These are phyloP conservation scores for Heliconius nattereri DNA, from an alignment of 1,140 invertebrate species.

Conservation along the genomic window DNA sequence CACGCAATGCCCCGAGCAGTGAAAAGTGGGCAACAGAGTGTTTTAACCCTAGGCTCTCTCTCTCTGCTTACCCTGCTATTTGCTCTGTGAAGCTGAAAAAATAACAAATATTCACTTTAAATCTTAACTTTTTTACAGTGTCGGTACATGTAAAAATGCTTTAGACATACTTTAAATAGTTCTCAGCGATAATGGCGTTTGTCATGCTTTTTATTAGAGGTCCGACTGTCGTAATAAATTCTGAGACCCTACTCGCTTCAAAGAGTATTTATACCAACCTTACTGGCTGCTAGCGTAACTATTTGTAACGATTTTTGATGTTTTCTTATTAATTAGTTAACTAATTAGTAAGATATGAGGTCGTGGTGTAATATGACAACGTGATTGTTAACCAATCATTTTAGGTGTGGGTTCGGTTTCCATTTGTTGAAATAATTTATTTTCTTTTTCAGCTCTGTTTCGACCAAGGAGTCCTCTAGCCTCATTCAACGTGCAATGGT, in stretches of 20 bases:
- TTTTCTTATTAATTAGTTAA: neutral
- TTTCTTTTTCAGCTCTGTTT: neutral
- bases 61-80: neutral
- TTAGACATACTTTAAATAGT: constrained; percentile 45
- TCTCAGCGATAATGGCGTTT: constrained; percentile 51
- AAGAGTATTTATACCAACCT: constrained; percentile 37
- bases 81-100: too few relatives aligned
- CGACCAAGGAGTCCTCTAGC: too few relatives aligned
- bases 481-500: too few relatives aligned
- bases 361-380: too few relatives aligned
- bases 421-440: neutral
- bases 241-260: constrained; percentile 31
- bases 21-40: neutral
- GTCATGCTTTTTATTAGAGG: constrained; percentile 61
- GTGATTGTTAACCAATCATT: too few relatives aligned
- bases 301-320: neutral
- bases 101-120: neutral
- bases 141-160: constrained; percentile 13
- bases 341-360: too few relatives aligned
- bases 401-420: neutral
- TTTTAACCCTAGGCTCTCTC: neutral
- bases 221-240: constrained; percentile 34
- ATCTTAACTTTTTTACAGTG: too few relatives aligned
- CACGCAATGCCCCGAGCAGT: too few relatives aligned
- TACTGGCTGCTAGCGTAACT: constrained; percentile 14